Conservation (phyloP, 2,113 vertebrate genomes). For the Nycticebus coucang region DNA sequence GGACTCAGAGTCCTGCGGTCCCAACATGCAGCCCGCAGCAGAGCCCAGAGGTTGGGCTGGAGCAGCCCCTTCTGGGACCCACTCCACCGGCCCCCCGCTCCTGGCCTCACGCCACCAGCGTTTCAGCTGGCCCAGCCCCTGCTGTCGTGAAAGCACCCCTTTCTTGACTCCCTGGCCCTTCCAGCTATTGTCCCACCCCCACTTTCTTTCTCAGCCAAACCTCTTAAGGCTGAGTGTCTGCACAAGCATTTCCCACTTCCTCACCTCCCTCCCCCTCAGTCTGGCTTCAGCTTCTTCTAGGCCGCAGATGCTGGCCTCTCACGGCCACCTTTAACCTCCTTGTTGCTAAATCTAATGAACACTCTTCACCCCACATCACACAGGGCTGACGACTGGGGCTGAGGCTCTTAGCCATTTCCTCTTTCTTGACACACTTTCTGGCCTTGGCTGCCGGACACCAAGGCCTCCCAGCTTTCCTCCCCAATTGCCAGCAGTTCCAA, state of each 20-base stretch:
- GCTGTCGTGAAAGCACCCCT: not conserved
- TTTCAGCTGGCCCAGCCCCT: not conserved
- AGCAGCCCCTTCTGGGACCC: not conserved
- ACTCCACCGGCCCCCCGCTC: not conserved
- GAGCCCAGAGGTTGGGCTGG: not conserved
- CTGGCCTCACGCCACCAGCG: not conserved
- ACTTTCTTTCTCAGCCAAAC: not conserved
- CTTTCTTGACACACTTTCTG: not conserved
- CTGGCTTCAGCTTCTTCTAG: not conserved
- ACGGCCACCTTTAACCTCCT: constrained; percentile 18
- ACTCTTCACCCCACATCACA: not conserved
- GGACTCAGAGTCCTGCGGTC: not conserved
- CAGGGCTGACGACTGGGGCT: not conserved
- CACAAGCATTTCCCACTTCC: not conserved
- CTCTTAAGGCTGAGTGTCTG: not conserved
- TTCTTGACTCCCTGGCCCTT: not conserved
- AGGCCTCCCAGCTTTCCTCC: rapidly evolving
- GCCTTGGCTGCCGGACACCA: not conserved
- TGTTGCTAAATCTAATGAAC: constrained; percentile 44
- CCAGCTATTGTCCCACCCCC: not conserved
- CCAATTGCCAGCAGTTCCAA: rapidly evolving
- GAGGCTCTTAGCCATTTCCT: not conserved
- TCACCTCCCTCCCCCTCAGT: not conserved
- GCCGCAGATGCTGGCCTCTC: not conserved
- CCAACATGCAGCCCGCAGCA: not conserved